Evolutionary conservation across 92 coral and sea anemone genomes (phyloP).

Genomic region (Heliopora coerulea): DNA sequence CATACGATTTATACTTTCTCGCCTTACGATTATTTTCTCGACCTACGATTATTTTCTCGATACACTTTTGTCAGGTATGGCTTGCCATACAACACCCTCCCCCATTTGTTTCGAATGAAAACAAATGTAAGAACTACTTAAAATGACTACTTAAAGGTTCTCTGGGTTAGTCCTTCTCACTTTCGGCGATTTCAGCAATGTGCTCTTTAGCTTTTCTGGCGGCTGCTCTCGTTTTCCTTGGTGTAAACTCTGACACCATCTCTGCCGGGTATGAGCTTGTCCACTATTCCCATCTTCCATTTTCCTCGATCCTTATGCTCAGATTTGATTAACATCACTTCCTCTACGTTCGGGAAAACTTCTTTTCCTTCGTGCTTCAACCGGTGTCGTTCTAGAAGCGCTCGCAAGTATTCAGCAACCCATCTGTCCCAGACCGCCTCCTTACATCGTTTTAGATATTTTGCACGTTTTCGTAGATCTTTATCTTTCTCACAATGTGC

Average conservation of each 20-base stretch:
- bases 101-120: too few relatives aligned
- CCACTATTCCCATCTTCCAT: constrained; percentile 6
- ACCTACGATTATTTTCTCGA: too few relatives aligned
- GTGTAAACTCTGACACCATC: constrained; percentile 31
- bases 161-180: too few relatives aligned
- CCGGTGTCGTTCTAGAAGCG: background rate
- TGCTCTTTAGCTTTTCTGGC: too few relatives aligned
- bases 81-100: too few relatives aligned
- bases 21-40: too few relatives aligned
- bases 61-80: too few relatives aligned
- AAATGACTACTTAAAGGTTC: too few relatives aligned
- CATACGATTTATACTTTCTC: too few relatives aligned
- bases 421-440: background rate
- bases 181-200: too few relatives aligned
- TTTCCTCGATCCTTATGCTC: background rate
- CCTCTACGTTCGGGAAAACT: background rate
- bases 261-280: background rate
- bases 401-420: constrained; percentile 18
- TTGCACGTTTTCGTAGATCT: constrained; percentile 1
- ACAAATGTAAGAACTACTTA: too few relatives aligned
- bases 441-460: background rate
- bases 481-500: background rate
- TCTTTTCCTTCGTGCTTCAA: background rate
- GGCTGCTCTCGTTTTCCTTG: too few relatives aligned
- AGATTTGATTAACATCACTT: constrained; percentile 9